phyloP scores from a whole-genome alignment of 2,113 vertebrate genomes.

The Gambusia affinis region DNA sequence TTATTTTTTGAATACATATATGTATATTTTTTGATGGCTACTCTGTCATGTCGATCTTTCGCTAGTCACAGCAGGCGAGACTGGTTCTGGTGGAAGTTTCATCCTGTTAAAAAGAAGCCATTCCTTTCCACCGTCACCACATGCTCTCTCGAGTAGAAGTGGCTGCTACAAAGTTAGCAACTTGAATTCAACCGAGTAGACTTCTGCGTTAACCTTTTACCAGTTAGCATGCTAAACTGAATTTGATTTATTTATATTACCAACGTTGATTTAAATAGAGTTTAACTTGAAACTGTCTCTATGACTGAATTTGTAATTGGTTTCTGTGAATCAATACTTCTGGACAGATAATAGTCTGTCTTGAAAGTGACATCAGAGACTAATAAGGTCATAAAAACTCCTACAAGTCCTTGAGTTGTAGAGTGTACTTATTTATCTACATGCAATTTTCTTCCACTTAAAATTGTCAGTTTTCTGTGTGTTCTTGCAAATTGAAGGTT shows the following conservation, averaged over 20 bases:
- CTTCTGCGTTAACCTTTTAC: neutral
- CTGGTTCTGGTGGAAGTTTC: neutral
- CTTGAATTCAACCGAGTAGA: neutral
- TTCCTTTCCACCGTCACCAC: neutral
- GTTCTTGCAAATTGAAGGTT: neutral
- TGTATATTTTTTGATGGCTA: no score
- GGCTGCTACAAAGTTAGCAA: neutral
- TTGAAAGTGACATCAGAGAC: neutral
- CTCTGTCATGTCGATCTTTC: no score
- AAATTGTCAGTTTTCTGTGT: no score
- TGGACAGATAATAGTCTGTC: no score
- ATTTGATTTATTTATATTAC: neutral
- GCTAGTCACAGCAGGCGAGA: no score
- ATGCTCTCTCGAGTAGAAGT: neutral
- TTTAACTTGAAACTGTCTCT: neutral
- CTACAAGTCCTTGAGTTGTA: neutral
- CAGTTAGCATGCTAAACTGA: neutral
- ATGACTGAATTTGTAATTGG: no score
- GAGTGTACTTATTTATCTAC: no score
- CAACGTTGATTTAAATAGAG: neutral
- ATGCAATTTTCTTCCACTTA: no score
- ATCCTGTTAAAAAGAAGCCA: neutral
- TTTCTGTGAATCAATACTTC: no score
- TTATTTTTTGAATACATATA: no score
- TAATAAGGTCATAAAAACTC: neutral